Percentiles rank a stretch among this genome's conserved stretches.
phyloP scores from a whole-genome alignment of 2,797 vertebrate genomes.

The Semotilus atromaculatus region DNA sequence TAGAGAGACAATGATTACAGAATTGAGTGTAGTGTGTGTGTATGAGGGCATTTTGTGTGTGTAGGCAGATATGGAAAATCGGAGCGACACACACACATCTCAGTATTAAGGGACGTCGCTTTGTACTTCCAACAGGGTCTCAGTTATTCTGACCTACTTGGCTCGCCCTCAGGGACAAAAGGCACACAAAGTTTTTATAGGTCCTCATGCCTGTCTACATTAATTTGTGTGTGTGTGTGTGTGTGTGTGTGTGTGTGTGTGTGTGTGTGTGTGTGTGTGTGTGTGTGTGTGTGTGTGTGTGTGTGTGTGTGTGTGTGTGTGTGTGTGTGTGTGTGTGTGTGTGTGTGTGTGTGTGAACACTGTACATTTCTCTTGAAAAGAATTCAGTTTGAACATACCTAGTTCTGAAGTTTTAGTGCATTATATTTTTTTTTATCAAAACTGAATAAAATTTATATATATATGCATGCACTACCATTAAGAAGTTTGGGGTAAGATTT shows the following conservation, averaged over 20 bases:
- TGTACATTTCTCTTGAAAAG: background rate
- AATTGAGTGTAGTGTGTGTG: background rate
- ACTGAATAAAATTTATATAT: background rate
- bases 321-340: background rate
- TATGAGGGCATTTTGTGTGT: background rate
- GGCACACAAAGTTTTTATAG: conserved; percentile 48
- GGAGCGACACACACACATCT: conserved; percentile 45
- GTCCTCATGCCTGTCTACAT: conserved; percentile 53
- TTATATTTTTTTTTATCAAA: background rate
- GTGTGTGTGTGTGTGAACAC: background rate
- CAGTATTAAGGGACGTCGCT: conserved; percentile 45
- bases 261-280: conserved; percentile 18
- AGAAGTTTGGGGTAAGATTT: background rate
- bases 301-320: conserved; percentile 20
- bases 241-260: background rate
- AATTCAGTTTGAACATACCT: background rate
- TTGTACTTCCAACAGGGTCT: conserved; percentile 52
- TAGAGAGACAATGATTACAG: background rate
- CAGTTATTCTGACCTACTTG: conserved; percentile 69
- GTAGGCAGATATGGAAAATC: conserved; percentile 31
- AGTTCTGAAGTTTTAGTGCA: background rate
- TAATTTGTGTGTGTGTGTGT: conserved; percentile 26
- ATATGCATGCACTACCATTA: background rate
- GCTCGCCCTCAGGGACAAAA: conserved; percentile 51
- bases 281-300: conserved; percentile 11